These are phyloP conservation scores for Pseudomyrmex cubaensis DNA, from an alignment of 1,140 invertebrate genomes.

Conservation along the genomic window DNA sequence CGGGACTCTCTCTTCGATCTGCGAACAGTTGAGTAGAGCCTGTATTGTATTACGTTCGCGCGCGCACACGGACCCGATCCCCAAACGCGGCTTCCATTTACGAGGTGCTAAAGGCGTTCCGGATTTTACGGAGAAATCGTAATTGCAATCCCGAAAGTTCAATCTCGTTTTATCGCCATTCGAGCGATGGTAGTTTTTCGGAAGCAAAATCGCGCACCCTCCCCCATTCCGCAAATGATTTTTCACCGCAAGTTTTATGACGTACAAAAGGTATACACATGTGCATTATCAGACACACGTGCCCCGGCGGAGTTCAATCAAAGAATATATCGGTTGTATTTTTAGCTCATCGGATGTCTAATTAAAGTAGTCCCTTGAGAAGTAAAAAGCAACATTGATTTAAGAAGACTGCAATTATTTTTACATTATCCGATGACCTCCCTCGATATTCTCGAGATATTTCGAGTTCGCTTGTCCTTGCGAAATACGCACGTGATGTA, in stretches of 20 bases:
- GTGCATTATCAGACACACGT: neutral
- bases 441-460: constrained; percentile 17
- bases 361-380: constrained; percentile 3
- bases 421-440: neutral
- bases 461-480: constrained; percentile 25
- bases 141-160: constrained; percentile 49
- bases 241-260: neutral
- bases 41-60: constrained; percentile 38
- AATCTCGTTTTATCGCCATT: constrained; percentile 9
- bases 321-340: constrained; percentile 17
- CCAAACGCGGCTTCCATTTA: constrained; percentile 47
- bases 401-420: constrained; percentile 27
- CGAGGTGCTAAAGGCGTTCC: constrained; percentile 46
- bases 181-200: neutral
- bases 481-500: neutral
- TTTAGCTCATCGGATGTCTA: neutral
- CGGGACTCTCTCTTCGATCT: constrained; percentile 34
- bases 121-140: constrained; percentile 12
- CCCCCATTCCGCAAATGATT: neutral
- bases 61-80: constrained; percentile 2
- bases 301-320: neutral
- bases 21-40: constrained; percentile 26
- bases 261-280: neutral
- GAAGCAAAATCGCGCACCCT: neutral
- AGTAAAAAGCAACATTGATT: constrained; percentile 21